Percentiles rank a stretch among this genome's conserved stretches.
Conservation (phyloP, 2,797 vertebrate genomes). For the Anomalospiza imberbis region DNA sequence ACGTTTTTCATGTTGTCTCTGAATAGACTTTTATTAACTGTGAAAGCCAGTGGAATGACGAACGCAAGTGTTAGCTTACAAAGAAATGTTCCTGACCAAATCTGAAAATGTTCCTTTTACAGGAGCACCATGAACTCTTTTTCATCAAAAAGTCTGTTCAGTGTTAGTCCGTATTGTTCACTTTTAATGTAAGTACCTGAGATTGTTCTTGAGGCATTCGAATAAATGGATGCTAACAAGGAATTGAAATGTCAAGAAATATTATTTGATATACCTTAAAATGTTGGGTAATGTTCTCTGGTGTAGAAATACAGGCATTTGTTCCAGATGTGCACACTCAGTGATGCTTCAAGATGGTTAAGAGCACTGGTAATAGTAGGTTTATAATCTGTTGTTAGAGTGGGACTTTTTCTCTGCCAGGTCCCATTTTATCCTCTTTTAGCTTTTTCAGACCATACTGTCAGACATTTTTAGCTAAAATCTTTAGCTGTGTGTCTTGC, state of each 20-base stretch:
- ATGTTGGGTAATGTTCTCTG: not conserved
- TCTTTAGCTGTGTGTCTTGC: not conserved
- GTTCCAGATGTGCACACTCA: not conserved
- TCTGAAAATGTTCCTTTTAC: constrained; percentile 9
- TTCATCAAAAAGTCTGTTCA: not conserved
- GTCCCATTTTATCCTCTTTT: not conserved
- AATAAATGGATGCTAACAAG: not conserved
- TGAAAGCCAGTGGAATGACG: constrained; percentile 18
- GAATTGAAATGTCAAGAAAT: not conserved
- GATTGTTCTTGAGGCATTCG: not conserved
- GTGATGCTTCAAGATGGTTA: not conserved
- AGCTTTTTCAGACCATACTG: not conserved
- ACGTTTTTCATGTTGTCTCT: constrained; percentile 2
- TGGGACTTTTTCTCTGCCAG: not conserved
- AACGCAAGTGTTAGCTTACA: constrained; percentile 24
- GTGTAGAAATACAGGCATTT: not conserved
- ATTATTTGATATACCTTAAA: not conserved
- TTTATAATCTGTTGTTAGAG: not conserved
- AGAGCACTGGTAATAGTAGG: not conserved
- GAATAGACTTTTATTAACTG: constrained; percentile 6
- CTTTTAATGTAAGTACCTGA: not conserved
- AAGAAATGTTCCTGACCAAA: constrained; percentile 4
- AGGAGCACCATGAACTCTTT: not conserved
- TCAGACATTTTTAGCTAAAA: not conserved
- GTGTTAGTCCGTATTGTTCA: not conserved